Evolutionary conservation across 2,113 vertebrate genomes (phyloP), one percentile per base, ranked within the genome.

Genomic region (Lepisosteus oculatus): DNA sequence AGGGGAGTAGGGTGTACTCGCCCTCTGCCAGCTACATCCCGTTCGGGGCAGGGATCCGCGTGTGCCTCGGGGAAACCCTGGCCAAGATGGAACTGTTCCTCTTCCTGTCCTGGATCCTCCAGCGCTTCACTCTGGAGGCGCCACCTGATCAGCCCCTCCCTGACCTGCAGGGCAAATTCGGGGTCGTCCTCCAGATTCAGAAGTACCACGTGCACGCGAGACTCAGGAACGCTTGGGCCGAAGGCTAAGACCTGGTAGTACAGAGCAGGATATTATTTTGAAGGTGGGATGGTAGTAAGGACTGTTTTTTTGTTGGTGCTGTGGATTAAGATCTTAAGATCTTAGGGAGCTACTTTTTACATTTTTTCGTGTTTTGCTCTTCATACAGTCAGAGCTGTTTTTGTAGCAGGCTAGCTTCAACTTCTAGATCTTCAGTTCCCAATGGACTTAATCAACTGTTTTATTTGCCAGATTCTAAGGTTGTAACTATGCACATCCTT

Each of bases 51-150:
- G 97, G 97, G 0, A 74, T 95, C n/a, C 90, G 97, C 0, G 91
- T 95, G 44, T 99, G 97, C 74, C 13, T 99, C 0, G 97, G 97
- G 0, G 95, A 99, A 83, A 85, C 89, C 8, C 79, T 99, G 80
- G 96, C 96, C 44, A 97, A 96, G 83, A 95, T 97, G 93, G 96
- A 97, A 82, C 81, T 98, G 69, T 98, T 99, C 79, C 92, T 99
- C 68, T 90, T 96, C 82, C 74, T 93, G 59, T 88, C 96, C 51
- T 94, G 92, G 92, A 84, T 96, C 77, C 88, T 99, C 41, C 97
- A 98, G 86, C 92, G 90, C 73, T 99, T 97, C 75, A 93, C 89
- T 0, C 78, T 98, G 0, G 90, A 93, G 3, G 78, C 91, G 29
- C 93, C 95, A 0, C 73, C 85, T 0, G 90, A 86, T 3, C 87